Conservation (phyloP, 1,140 invertebrate genomes). For the Lucilia cuprina region DNA sequence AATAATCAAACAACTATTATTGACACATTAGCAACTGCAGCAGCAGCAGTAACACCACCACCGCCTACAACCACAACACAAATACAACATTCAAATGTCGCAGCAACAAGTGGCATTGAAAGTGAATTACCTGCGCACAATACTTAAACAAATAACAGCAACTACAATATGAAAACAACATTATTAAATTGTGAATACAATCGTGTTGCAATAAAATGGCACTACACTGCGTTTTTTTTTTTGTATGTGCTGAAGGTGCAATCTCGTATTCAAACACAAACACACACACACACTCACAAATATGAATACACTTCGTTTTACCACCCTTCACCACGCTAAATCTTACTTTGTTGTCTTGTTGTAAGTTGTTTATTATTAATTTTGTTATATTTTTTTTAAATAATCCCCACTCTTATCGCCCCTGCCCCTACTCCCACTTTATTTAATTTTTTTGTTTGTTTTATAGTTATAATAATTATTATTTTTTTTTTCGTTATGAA, state of each 20-base stretch:
- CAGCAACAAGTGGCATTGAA: background rate
- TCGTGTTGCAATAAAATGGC: background rate
- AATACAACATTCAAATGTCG: background rate
- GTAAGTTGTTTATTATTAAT: constrained; percentile 2
- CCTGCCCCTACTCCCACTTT: background rate
- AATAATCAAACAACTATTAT: background rate
- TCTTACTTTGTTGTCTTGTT: constrained; percentile 4
- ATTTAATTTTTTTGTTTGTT: background rate
- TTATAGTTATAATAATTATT: no score
- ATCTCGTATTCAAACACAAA: background rate
- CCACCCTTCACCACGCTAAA: background rate
- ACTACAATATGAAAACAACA: background rate
- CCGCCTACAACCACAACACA: background rate
- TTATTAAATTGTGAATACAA: background rate
- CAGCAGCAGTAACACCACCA: background rate
- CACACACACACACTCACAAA: no score
- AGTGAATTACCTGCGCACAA: constrained; percentile 5
- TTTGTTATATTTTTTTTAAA: background rate
- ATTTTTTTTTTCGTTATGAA: background rate
- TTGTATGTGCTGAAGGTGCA: background rate
- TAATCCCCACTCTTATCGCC: background rate
- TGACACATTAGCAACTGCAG: background rate
- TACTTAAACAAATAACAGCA: constrained; percentile 2
- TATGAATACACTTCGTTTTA: background rate
- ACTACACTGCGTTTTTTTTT: background rate